phyloP scores from a whole-genome alignment of 2,888 invertebrate species.

The Amphimallon solstitiale region DNA sequence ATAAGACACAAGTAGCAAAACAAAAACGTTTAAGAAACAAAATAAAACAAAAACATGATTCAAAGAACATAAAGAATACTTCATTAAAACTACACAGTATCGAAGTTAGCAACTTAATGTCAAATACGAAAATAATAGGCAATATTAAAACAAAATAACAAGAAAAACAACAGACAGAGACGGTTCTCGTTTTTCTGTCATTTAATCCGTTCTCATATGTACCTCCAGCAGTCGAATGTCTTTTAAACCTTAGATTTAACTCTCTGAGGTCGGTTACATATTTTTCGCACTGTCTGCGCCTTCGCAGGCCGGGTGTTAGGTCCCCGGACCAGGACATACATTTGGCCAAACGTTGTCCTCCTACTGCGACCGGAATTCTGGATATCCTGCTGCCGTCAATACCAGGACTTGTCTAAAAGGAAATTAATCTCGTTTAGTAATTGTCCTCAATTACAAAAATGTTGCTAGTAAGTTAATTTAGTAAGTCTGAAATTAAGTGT shows the following conservation, averaged over 20 bases:
- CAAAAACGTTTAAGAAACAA: background rate
- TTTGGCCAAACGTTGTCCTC: conserved; percentile 70
- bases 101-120: background rate
- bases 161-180: conserved; percentile 1
- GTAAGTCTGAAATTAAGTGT: too few relatives aligned
- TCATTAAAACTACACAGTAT: conserved; percentile 5
- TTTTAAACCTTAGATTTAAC: conserved; percentile 81
- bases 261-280: conserved; percentile 88
- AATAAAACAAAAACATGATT: background rate
- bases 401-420: conserved; percentile 58
- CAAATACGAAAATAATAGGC: background rate
- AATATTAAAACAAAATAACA: background rate
- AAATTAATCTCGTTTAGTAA: conserved; percentile 6
- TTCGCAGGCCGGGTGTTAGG: conserved; percentile 75
- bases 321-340: conserved; percentile 77
- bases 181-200: conserved; percentile 14
- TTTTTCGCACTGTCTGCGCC: conserved; percentile 82
- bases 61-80: conserved; percentile 3
- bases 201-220: conserved; percentile 25
- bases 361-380: conserved; percentile 74
- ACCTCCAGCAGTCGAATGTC: conserved; percentile 65
- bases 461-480: background rate
- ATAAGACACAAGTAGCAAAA: conserved; percentile 13
- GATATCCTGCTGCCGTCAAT: conserved; percentile 65
- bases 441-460: background rate